Evolutionary conservation across 2,797 vertebrate species (phyloP), one percentile per base, ranked within the genome.

Genomic region (Coregonus sp.): DNA sequence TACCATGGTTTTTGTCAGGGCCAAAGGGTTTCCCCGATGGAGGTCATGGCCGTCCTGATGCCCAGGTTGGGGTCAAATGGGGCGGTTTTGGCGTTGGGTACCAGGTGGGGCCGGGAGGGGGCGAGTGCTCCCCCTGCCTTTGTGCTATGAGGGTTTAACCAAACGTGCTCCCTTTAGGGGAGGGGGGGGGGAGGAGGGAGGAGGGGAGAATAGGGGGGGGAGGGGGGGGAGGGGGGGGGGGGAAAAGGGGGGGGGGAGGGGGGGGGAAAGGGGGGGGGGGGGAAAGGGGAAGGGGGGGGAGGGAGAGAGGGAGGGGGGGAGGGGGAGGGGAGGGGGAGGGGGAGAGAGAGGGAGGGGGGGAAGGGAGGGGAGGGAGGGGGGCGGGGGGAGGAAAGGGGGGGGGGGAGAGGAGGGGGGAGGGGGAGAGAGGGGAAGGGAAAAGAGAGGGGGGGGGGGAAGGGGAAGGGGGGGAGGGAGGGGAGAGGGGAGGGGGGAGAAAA

Each of bases 11-110:
- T 88, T 99, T 99, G 86, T 99, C 97, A 0, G 96, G 85, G 99
- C 98, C 73, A 99, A n/a, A n/a, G 78, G 0, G 98, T 97, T 50
- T 98, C 97, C 98, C 98, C 99, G 92, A 99, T 99, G 92, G 97
- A 98, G 72, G 96, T 99, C 98, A 99, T 99, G 68, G 98, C 97
- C 87, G 98, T 97, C 47, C 98, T 96, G 86, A 99, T 97, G 81
- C 94, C 95, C 88, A 97, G 89, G 90, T 99, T 99, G 72, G 98
- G 98, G 85, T 99, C 98, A 92, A 99, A 99, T 91, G 98, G 98
- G 83, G 78, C 97, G 96, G 86, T 99, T 99, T 67, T 99, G 96
- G 9, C 98, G 96, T 4, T n/a, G n/a, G 98, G 98, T 79, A 99
- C 95, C 3, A 99, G 90, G 79, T 98, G 97, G 7, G 97, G 95